Base-by-base conservation (phyloP, 1,140 invertebrate genomes). In the Eumaeus atala region DNA sequence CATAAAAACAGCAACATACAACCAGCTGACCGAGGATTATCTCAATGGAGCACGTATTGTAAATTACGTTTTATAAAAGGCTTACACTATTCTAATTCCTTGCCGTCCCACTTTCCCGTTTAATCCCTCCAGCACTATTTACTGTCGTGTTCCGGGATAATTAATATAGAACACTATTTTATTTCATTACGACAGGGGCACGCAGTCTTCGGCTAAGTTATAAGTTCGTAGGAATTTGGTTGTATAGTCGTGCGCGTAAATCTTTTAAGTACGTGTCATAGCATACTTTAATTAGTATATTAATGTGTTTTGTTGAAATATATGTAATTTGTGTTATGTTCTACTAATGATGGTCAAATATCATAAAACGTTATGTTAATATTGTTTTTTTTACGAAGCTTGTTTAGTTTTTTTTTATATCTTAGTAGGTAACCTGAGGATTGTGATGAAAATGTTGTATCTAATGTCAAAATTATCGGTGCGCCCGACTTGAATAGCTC, bases 111-210 rank as follows among this genome's bases (percentile, higher is more conserved):
- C 50, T 61, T 59, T 61, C 59, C 34, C 40, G 36, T 14, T 40
- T 65, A 58, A 66, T 67, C 63, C 64, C 65, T 67, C 63, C 64
- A 61, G 58, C 63, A 56, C 62, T 61, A 54, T 60, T 60, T 76
- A 74, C 70, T 84, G 70, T 70, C 77, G 71, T 81, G 74, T 77
- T 72, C 66, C 60, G 51, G 57, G 61, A 74, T 81, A 84, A 84
- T 84, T 81, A 84, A 80, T 83, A 78, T 74, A 58, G 61, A 63
- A 70, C 68, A 77, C 74, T 81, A 78, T 81, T 79, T 84, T 84
- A 84, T 77, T 78, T 72, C 72, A 79, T 79, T 81, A 81, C 72
- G 67, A 70, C 67, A 63, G 64, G 53, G 54, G 67, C 71, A 69
- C 61, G 68, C 61, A 59, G 66, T 75, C 71, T 74, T 70, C 58